Conservation (phyloP, 2,797 vertebrate genomes). For the Labroides dimidiatus region DNA sequence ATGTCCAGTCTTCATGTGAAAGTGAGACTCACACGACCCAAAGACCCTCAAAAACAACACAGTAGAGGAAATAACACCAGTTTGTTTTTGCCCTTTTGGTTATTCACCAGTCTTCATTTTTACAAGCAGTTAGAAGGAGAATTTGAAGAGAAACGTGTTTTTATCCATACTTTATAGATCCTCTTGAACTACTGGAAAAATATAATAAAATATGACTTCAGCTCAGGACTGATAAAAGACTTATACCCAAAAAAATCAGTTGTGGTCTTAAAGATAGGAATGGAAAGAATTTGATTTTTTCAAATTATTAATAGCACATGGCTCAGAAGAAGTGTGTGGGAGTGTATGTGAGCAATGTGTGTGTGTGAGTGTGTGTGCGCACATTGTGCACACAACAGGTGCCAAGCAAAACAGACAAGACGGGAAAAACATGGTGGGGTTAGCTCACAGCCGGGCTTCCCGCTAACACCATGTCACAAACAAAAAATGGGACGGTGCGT, state of each 20-base stretch:
- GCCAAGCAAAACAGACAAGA: slow-evolving; percentile 80
- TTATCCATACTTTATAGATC: slow-evolving; percentile 8
- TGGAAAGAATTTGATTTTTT: slow-evolving; percentile 64
- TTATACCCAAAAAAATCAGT: slow-evolving; percentile 13
- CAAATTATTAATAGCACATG: slow-evolving; percentile 72
- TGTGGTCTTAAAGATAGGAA: slow-evolving; percentile 42
- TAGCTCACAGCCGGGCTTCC: slow-evolving; percentile 77
- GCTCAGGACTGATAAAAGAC: slow-evolving; percentile 8
- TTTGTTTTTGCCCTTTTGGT: slow-evolving; percentile 28
- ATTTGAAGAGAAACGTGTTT: background rate
- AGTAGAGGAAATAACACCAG: slow-evolving; percentile 32
- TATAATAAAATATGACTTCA: slow-evolving; percentile 4
- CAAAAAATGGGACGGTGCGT: slow-evolving; percentile 64
- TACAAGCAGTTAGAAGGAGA: background rate
- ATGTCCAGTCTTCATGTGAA: slow-evolving; percentile 31
- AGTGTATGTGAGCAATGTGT: slow-evolving; percentile 22
- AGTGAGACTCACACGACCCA: slow-evolving; percentile 21
- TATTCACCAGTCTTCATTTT: slow-evolving; percentile 9
- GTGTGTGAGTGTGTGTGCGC: slow-evolving; percentile 23
- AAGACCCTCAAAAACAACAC: slow-evolving; percentile 45
- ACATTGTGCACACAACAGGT: slow-evolving; percentile 66
- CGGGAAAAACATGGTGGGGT: slow-evolving; percentile 74
- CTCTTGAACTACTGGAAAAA: slow-evolving; percentile 1
- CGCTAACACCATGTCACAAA: slow-evolving; percentile 77
- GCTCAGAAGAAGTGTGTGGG: slow-evolving; percentile 35